Conservation (phyloP, 2,113 vertebrate species). For the Aspidoscelis tigris region DNA sequence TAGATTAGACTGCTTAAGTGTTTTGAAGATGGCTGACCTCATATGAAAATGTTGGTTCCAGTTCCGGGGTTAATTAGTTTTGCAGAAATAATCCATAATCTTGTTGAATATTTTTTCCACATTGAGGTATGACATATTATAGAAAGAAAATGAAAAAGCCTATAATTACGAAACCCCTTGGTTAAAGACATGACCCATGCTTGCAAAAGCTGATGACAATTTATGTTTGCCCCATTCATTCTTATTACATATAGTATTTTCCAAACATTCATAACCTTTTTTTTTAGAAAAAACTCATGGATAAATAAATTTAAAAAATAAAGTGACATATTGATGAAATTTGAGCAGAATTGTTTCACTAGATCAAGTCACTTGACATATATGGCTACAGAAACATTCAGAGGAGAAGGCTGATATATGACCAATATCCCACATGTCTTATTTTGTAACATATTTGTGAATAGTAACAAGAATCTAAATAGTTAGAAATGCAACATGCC, state of each 20-base stretch:
- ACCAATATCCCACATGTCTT: neutral
- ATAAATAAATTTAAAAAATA: neutral
- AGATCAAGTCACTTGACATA: neutral
- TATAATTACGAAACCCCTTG: rapidly evolving
- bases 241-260: neutral
- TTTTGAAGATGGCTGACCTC: conserved; percentile 4
- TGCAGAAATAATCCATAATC: conserved; percentile 15
- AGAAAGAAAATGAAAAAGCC: conserved; percentile 17
- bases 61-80: neutral
- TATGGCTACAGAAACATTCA: too few relatives aligned
- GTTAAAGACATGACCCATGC: neutral
- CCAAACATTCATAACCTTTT: rapidly evolving
- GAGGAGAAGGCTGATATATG: neutral
- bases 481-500: neutral
- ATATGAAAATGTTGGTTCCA: rapidly evolving
- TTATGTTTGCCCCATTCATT: neutral
- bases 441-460: neutral
- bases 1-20: neutral
- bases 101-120: rapidly evolving
- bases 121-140: neutral
- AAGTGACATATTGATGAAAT: neutral
- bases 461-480: neutral
- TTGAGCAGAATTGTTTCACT: neutral
- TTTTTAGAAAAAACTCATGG: neutral
- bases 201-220: neutral